phyloP scores from a whole-genome alignment of 2,888 invertebrate species.

The Pseudoips prasinana region DNA sequence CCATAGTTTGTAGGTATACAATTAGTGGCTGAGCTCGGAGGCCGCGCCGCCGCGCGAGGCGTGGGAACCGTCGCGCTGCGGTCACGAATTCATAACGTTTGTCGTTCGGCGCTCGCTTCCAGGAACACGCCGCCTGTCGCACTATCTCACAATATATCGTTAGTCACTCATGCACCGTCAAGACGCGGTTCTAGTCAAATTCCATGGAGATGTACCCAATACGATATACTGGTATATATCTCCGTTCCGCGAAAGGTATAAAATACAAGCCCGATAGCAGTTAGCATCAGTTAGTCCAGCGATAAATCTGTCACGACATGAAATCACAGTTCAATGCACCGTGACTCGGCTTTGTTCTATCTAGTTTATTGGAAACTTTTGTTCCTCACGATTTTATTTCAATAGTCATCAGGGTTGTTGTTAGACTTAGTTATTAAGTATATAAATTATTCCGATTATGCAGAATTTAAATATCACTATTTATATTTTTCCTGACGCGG shows the following conservation, averaged over 20 bases:
- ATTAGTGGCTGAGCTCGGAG: not conserved
- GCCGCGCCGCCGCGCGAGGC: not conserved
- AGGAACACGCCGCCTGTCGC: slow-evolving; percentile 11
- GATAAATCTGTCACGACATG: slow-evolving; percentile 59
- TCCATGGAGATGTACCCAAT: slow-evolving; percentile 17
- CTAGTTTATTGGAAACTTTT: slow-evolving; percentile 34
- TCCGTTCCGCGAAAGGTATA: slow-evolving; percentile 45
- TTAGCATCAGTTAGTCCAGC: slow-evolving; percentile 41
- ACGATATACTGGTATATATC: slow-evolving; percentile 10
- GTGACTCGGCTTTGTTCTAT: slow-evolving; percentile 32
- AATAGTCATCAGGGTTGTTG: not conserved
- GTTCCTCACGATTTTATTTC: slow-evolving; percentile 33
- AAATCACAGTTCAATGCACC: slow-evolving; percentile 48
- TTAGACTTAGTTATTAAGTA: no score
- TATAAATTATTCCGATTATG: no score
- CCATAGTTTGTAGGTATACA: slow-evolving; percentile 3
- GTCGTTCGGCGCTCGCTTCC: slow-evolving; percentile 9
- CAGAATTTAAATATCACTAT: no score
- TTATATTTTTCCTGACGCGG: no score
- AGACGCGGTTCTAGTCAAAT: slow-evolving; percentile 27
- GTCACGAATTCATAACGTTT: slow-evolving; percentile 5
- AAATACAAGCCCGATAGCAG: slow-evolving; percentile 35
- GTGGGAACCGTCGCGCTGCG: slow-evolving; percentile 20
- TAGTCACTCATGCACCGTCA: slow-evolving; percentile 25
- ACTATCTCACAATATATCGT: slow-evolving; percentile 20